Evolutionary conservation across 2,888 invertebrate genomes (phyloP), one percentile per base, ranked within the genome.

Genomic region (Cheilosia pagana): DNA sequence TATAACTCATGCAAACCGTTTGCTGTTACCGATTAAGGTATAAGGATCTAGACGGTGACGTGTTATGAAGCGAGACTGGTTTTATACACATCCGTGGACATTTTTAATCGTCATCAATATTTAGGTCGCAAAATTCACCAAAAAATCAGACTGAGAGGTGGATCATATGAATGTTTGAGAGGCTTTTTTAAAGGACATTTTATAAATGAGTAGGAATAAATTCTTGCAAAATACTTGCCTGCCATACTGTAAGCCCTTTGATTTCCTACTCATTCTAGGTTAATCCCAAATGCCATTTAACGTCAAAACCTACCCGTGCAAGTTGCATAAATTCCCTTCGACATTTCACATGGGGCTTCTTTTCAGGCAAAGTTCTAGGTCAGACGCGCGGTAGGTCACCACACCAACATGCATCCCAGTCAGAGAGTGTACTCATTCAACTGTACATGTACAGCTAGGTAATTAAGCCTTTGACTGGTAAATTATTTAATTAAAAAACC

Each of bases 401-500:
- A n/a, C 12, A 19, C 3, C 16, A 39, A 41, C 14, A 25, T 31
- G 19, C 39, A 5, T 35, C 7, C 4, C n/a, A 35, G 6, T 12
- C n/a, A 43, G 25, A 25, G 8, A 16, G 39, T 14, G 14, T n/a
- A 25, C 39, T 25, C 14, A n/a, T n/a, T 12, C 23, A 21, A 1
- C 4, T n/a, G 8, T 50, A 3, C 35, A 25, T n/a, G n/a, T n/a
- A 2, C 8, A 28, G 19, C 23, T 39, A 3, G 12, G 12, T 50
- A 50, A 50, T 23, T 50, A 48, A 71, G 45, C 77, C 63, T 65
- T 79, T 79, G 65, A 59, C 65, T 59, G 59, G 12, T n/a, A 53
- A 79, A 79, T 72, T 70, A 70, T 81, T 81, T 81, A 76, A 81
- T 81, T 76, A 76, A 76, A 76, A 81, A 71, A 41, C 60, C 52